These are phyloP conservation scores for Catostomus latipinnis DNA, from an alignment of 2,797 vertebrate species.

Conservation along the genomic window DNA sequence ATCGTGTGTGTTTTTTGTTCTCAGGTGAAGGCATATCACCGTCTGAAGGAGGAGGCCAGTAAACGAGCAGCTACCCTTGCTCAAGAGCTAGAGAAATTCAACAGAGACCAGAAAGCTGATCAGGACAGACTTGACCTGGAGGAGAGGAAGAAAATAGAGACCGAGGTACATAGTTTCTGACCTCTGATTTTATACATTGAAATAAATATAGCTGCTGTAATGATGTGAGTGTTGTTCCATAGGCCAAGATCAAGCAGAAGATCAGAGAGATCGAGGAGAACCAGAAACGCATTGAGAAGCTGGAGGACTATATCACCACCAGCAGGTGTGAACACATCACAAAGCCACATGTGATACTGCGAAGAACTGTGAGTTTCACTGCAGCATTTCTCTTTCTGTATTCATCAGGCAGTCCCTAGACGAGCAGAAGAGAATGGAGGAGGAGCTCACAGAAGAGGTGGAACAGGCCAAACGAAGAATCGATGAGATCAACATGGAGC, in stretches of 20 bases:
- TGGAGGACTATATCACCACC: slow-evolving; percentile 93
- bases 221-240: slow-evolving; percentile 7
- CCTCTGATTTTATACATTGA: no score
- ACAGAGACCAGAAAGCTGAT: slow-evolving; percentile 95
- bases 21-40: slow-evolving; percentile 94
- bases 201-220: background rate
- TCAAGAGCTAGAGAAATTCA: slow-evolving; percentile 96
- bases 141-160: slow-evolving; percentile 97
- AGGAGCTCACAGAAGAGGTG: slow-evolving; percentile 93
- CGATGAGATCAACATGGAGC: slow-evolving; percentile 94
- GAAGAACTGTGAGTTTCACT: background rate
- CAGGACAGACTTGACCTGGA: slow-evolving; percentile 94
- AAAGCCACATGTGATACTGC: background rate
- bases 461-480: slow-evolving; percentile 93
- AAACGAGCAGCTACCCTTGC: slow-evolving; percentile 94
- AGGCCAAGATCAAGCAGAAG: slow-evolving; percentile 99
- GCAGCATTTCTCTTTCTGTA: background rate
- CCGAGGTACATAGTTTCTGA: slow-evolving; percentile 80
- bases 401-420: slow-evolving; percentile 87
- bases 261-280: slow-evolving; percentile 97
- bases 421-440: slow-evolving; percentile 90
- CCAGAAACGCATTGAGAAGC: slow-evolving; percentile 95
- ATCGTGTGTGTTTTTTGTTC: background rate
- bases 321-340: slow-evolving; percentile 83
- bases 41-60: slow-evolving; percentile 95